Percentiles rank a stretch among this genome's conserved stretches.
Conservation (phyloP, 2,888 invertebrate species). For the Cistogaster globosa region DNA sequence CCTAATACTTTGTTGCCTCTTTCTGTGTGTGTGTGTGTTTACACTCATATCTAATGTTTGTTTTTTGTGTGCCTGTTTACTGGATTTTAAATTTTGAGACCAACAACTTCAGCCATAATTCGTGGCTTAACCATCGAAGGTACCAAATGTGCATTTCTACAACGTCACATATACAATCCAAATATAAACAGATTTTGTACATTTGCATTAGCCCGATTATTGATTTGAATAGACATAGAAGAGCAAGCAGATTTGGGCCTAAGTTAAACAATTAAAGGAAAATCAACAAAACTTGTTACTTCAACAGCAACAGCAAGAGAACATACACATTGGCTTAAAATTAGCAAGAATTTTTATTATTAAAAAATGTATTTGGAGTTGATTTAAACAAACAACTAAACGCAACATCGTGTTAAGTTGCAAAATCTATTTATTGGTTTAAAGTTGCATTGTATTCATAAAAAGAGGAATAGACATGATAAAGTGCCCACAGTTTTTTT, state of each 20-base stretch:
- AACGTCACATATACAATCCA: background rate
- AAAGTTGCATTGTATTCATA: too few relatives aligned
- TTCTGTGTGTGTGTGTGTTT: background rate
- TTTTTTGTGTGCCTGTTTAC: slow-evolving; percentile 13
- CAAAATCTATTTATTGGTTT: too few relatives aligned
- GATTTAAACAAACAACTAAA: too few relatives aligned
- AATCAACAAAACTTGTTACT: slow-evolving; percentile 14
- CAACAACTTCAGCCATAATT: slow-evolving; percentile 35
- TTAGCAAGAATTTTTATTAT: too few relatives aligned
- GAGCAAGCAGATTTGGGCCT: background rate
- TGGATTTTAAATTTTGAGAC: slow-evolving; percentile 32
- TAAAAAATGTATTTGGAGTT: too few relatives aligned
- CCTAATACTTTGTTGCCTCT: background rate
- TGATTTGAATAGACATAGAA: slow-evolving; percentile 32
- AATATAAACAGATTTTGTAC: slow-evolving; percentile 20
- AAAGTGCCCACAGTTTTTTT: too few relatives aligned
- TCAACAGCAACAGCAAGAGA: slow-evolving; percentile 1
- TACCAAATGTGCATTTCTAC: background rate
- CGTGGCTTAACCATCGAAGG: slow-evolving; percentile 36
- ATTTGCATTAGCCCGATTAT: slow-evolving; percentile 39
- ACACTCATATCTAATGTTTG: slow-evolving; percentile 2
- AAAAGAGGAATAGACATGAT: too few relatives aligned
- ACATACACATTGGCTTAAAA: background rate
- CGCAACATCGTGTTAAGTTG: too few relatives aligned
- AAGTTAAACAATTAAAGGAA: slow-evolving; percentile 28